phyloP scores from a whole-genome alignment of 2,113 vertebrate species.

The Crotalus horridus region DNA sequence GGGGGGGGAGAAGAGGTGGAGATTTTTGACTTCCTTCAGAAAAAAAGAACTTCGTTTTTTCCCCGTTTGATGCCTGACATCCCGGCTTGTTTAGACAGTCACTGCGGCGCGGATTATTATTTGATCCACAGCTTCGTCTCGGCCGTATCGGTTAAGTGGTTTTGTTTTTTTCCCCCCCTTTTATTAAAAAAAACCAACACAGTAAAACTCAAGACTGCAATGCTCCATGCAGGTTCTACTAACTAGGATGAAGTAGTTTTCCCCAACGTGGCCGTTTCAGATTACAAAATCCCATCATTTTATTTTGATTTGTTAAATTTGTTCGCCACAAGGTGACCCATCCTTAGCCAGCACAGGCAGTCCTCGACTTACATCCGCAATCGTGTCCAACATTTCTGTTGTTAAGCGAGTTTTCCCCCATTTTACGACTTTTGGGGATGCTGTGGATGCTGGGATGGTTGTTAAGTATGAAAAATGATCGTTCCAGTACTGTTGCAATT shows the following conservation, averaged over 20 bases:
- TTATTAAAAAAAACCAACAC: not conserved
- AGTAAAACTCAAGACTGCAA: not conserved
- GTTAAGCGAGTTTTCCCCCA: not conserved
- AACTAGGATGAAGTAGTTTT: not conserved
- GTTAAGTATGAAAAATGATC: too few species aligned
- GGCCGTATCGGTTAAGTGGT: conserved; percentile 73
- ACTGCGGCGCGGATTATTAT: conserved; percentile 74
- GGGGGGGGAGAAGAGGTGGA: conserved; percentile 17
- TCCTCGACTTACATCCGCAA: too few species aligned
- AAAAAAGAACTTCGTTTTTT: not conserved
- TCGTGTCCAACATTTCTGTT: not conserved
- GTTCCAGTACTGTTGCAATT: too few species aligned
- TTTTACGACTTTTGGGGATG: not conserved
- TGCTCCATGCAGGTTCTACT: not conserved
- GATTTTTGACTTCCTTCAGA: conserved; percentile 40
- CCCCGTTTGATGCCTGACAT: not conserved
- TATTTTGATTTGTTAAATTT: too few species aligned
- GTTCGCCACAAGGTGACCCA: not conserved
- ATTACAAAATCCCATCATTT: not conserved
- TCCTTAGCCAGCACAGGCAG: not conserved
- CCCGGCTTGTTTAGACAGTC: conserved; percentile 43
- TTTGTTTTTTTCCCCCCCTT: not conserved
- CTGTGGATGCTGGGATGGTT: too few species aligned
- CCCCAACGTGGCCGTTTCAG: not conserved
- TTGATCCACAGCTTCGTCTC: conserved; percentile 75